A percentile compares a stretch with the other conserved stretches of the same genome.
These are phyloP conservation scores for Eurosta solidaginis DNA, from an alignment of 1,140 invertebrate genomes.

Conservation along the genomic window DNA sequence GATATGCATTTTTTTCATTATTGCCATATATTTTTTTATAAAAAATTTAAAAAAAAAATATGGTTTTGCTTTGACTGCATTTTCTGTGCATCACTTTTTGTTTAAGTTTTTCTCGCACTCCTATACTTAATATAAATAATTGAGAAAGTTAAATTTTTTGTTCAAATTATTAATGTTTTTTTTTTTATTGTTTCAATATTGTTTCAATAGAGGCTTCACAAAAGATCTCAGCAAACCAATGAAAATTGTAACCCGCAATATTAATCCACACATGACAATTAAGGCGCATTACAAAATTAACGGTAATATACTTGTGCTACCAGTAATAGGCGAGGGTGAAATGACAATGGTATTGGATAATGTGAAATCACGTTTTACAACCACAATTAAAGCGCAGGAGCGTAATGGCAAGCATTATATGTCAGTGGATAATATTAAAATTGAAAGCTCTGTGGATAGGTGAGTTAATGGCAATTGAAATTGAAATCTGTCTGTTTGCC, in stretches of 20 bases:
- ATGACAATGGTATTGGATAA: background rate
- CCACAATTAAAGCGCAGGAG: background rate
- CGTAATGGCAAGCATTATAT: background rate
- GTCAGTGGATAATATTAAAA: background rate
- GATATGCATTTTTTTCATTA: too few relatives aligned
- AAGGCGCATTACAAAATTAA: slow-evolving; percentile 4
- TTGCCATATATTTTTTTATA: too few relatives aligned
- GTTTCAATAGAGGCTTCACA: background rate
- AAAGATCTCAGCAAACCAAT: slow-evolving; percentile 14
- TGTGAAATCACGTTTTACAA: background rate
- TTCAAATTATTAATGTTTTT: background rate
- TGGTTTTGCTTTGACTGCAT: too few relatives aligned
- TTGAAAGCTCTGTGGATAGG: background rate
- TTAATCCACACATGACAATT: background rate
- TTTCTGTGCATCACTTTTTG: too few relatives aligned
- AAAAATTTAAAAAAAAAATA: too few relatives aligned
- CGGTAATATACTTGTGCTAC: slow-evolving; percentile 16
- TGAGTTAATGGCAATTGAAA: background rate
- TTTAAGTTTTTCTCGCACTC: too few relatives aligned
- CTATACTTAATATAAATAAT: too few relatives aligned
- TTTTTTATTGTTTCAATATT: background rate
- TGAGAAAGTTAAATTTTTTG: background rate
- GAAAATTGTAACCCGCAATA: background rate
- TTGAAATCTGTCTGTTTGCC: background rate
- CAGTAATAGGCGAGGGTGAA: slow-evolving; percentile 6